Evolutionary conservation across 2,797 vertebrate species (phyloP).

Genomic region (Tenualosa thibaudeaui): DNA sequence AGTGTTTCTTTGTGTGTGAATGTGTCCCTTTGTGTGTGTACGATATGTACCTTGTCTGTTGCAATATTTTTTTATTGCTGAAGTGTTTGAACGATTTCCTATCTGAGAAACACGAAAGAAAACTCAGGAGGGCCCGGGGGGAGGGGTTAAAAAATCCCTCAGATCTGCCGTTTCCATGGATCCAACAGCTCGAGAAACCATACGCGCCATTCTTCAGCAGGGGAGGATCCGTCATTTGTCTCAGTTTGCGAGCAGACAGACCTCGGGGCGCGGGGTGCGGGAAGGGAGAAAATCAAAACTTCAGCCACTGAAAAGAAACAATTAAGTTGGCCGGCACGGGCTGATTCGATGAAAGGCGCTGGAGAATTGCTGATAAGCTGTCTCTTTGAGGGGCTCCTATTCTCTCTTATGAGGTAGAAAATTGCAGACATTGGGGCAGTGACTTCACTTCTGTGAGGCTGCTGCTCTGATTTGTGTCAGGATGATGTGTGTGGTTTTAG

Average conservation of each 20-base stretch:
- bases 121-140: neutral
- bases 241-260: conserved; percentile 46
- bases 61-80: neutral
- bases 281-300: conserved; percentile 33
- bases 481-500: conserved; percentile 39
- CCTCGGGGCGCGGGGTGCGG: conserved; percentile 27
- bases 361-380: conserved; percentile 36
- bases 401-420: conserved; percentile 31
- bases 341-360: conserved; percentile 41
- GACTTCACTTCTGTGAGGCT: conserved; percentile 35
- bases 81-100: neutral
- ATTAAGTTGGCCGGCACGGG: conserved; percentile 42
- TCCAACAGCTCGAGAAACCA: neutral
- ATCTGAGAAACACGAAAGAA: neutral
- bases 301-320: conserved; percentile 47
- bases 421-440: conserved; percentile 39
- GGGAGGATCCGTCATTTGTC: conserved; percentile 40
- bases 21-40: neutral
- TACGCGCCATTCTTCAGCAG: neutral
- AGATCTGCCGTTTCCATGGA: neutral
- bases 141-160: neutral
- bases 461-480: conserved; percentile 40
- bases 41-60: neutral
- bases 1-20: neutral
- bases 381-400: conserved; percentile 20